Evolutionary conservation across 2,113 vertebrate genomes (phyloP), one percentile per base, ranked within the genome.

Genomic region (Chamaetylas fuelleborni): DNA sequence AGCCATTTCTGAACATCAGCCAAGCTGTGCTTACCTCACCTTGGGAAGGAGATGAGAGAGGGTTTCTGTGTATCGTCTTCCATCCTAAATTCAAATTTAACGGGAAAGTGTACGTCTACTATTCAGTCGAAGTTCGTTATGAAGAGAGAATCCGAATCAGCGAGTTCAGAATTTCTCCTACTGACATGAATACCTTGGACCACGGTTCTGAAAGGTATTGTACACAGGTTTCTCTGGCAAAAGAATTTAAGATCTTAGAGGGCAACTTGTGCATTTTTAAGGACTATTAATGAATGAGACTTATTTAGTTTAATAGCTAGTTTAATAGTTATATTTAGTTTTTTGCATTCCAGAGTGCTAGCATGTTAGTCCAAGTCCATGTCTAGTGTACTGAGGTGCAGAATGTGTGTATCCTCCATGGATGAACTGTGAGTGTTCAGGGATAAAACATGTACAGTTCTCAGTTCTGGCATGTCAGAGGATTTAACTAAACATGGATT

Each of bases 41-140:
- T 5, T 99, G 99, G 99, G 98, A 99, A 95, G 99, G 99, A 11
- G 99, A 99, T 1, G 99, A 99, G 96, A 97, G 99, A 12, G 99
- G 99, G 48, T 99, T 99, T 95, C 97, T 99, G 62, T 98, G 99
- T 51, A 95, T 99, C 47, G 97, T 98, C 93, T 99, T 99, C 92
- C 99, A 99, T 95, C 99, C 99, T 22, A 80, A 96, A 74, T 98
- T 98, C 98, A 98, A 98, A 85, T 98, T 97, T 97, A 99, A 98
- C 12, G 97, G 99, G 73, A 99, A 98, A 94, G 96, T 99, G 80
- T 99, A 99, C 16, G 98, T 99, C 69, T 99, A 99, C 96, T 99
- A 99, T 93, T 99, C 99, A 0, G 96, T 99, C 92, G 98, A 99
- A 92, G 97, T 99, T 45, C 97, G 76, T 56, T 97, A 98, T 29